Evolutionary conservation across 1,140 invertebrate genomes (phyloP), one percentile per base, ranked within the genome.

Genomic region (Meloidogyne floridensis): DNA sequence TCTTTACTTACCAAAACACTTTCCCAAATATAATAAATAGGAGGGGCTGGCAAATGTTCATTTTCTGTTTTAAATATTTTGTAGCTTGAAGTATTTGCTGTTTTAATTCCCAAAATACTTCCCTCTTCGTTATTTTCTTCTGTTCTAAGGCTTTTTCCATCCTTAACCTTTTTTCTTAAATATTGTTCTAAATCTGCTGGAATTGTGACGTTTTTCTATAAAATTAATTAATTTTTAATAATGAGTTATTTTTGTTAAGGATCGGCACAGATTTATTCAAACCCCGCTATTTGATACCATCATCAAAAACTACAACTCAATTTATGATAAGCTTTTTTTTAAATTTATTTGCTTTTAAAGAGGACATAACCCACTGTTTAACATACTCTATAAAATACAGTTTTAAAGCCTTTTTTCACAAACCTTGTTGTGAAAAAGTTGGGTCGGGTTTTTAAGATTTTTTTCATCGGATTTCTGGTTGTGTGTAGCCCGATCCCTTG

Each of bases 151-250:
- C 20, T 77, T 53, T 70, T 88, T 47, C 43, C 9, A 20, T 43
- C 32, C 9, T 53, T 42, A 13, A 18, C 47, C 32, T 42, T 47
- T 72, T 13, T 56, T 81, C 15, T 81, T 74, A 42, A 43, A 43
- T 18, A 79, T 73, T 18, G 65, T 75, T 71, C 3, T 56, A 65
- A 18, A 81, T 75, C 15, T 72, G 72, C 76, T 86, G 80, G 43
- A 83, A 54, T 43, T 82, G 69, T 47, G 87, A 87, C 56, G 88
- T 65, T 74, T 88, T 90, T 83, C 83, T 84, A 59, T 88, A 88
- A 42, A 54, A 89, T 72, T 8, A 82, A 32, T 32, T 32, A 32
- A 71, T 43, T 51, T 20, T 69, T 53, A 32, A 32, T 32, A 32
- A 32, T 32, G 32, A 32, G 32, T 0, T 32, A 32, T 32, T 32